Evolutionary conservation across 2,113 vertebrate genomes (phyloP), one percentile per base, ranked within the genome.

Genomic region (Mus pahari): DNA sequence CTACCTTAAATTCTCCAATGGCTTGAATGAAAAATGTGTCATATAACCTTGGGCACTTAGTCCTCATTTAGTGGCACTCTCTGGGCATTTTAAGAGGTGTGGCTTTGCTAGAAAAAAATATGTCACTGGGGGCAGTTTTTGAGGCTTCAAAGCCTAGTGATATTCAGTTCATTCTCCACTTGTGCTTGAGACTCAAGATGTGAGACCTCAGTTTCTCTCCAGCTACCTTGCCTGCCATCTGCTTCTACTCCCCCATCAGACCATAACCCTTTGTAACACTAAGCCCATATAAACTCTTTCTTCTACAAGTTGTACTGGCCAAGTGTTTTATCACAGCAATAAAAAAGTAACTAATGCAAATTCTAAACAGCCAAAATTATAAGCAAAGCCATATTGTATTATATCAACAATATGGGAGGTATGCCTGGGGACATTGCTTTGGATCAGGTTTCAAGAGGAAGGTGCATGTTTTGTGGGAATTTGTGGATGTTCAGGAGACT

Each of bases 401-500:
- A 39, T 6, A 58, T 58, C 94, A 66, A n/a, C 5, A 31, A 4
- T 55, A 82, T 82, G 42, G 39, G 20, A 92, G 28, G 31, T 68
- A 73, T 81, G 77, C 62, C 39, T 90, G 2, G 33, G 82, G 92
- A 90, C 70, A 9, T 58, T 64, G 10, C n/a, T 92, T 92, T 90
- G 70, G 53, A 16, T 78, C 87, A 95, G 94, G 62, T 39, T 73
- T 11, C n/a, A 94, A 93, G 45, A 90, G 16, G 10, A 20, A 26
- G 58, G 86, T 78, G 20, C 77, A 60, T 68, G 22, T 20, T 94
- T 83, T 70, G 36, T 1, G 39, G 50, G n/a, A 20, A 87, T 50
- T 90, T 95, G 71, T 79, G 68, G 86, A 66, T 58, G 17, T 83
- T 86, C 22, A 90, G n/a, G 70, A 82, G n/a, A 20, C 13, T 84